phyloP scores from a whole-genome alignment of 2,113 vertebrate genomes.

The Bungarus multicinctus region DNA sequence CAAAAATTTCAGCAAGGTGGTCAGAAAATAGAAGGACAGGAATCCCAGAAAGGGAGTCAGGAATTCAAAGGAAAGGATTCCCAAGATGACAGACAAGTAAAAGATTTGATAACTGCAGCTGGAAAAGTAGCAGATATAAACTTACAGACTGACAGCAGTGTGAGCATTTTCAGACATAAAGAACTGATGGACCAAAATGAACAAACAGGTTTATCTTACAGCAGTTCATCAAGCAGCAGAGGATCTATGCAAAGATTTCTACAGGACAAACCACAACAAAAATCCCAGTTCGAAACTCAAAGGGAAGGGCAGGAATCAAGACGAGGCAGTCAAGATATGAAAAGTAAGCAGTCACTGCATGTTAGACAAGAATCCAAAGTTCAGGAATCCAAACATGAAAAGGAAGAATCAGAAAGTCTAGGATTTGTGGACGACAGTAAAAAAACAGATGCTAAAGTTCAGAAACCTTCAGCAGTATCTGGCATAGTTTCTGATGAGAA shows the following conservation, averaged over 20 bases:
- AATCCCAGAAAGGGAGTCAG: background rate
- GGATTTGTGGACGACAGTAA: background rate
- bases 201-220: background rate
- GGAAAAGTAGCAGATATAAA: background rate
- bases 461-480: background rate
- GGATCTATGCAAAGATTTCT: background rate
- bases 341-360: background rate
- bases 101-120: background rate
- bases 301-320: background rate
- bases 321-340: background rate
- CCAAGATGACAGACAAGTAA: background rate
- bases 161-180: constrained; percentile 3
- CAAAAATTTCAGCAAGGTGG: background rate
- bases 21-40: background rate
- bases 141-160: constrained; percentile 6
- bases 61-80: background rate
- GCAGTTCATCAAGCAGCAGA: background rate
- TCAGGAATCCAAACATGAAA: background rate
- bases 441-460: background rate
- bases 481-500: background rate
- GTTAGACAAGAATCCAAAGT: background rate
- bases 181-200: background rate
- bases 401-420: background rate
- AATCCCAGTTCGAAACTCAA: background rate
- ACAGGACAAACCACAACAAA: background rate